phyloP scores from a whole-genome alignment of 2,113 vertebrate species.

The Gallinago paraguaiae region DNA sequence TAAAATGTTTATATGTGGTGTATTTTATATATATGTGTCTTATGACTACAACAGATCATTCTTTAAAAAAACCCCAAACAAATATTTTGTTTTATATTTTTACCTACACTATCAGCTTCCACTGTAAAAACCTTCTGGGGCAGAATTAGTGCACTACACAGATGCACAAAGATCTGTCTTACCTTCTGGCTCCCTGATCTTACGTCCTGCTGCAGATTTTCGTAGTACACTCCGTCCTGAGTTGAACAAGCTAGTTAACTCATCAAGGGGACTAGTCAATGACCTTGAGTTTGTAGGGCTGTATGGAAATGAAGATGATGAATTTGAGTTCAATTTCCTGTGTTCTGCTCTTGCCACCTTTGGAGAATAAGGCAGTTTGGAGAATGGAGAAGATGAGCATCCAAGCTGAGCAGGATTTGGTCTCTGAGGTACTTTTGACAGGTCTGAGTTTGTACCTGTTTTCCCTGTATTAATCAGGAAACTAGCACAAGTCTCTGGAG shows the following conservation, averaged over 20 bases:
- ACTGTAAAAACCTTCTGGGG: background rate
- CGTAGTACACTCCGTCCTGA: conserved; percentile 90
- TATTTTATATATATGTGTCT: background rate
- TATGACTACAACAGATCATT: background rate
- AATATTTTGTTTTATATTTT: background rate
- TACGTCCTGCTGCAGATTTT: conserved; percentile 87
- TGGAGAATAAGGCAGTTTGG: conserved; percentile 79
- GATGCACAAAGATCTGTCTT: background rate
- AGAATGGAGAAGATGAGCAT: conserved; percentile 71
- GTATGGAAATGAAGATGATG: conserved; percentile 82
- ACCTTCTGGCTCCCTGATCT: conserved; percentile 89
- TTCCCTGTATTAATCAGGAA: conserved; percentile 73
- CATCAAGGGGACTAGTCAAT: conserved; percentile 92
- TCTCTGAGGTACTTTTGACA: conserved; percentile 73
- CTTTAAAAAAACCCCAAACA: background rate
- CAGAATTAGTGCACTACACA: background rate
- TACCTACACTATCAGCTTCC: background rate
- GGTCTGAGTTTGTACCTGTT: conserved; percentile 73
- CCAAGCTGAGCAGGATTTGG: conserved; percentile 73
- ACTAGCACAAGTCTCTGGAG: conserved; percentile 79
- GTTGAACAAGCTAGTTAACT: conserved; percentile 92
- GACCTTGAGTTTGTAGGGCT: conserved; percentile 86
- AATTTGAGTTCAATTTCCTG: conserved; percentile 80
- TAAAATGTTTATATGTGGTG: background rate
- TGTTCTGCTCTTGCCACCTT: conserved; percentile 83